Percentiles rank a stretch among this genome's conserved stretches.
Conservation (phyloP, 2,888 invertebrate species). For the Tenthredo livida region DNA sequence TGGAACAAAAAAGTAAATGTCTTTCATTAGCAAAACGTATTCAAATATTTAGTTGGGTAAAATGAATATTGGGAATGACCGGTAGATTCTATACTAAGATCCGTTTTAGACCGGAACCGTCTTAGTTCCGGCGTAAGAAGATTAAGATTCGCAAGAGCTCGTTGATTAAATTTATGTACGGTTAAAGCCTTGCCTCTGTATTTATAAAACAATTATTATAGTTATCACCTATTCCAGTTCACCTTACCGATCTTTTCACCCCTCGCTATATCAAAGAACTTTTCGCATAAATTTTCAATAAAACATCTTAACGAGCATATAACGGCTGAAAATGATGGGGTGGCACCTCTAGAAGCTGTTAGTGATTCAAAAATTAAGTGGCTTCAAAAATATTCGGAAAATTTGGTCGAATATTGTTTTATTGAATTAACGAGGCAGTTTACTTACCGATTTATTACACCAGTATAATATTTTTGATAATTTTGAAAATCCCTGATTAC, state of each 20-base stretch:
- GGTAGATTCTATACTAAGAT: not conserved
- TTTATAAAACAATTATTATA: conserved; percentile 51
- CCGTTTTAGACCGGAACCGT: conserved; percentile 22
- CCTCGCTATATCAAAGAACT: conserved; percentile 60
- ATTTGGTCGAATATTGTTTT: not conserved
- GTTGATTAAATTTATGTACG: conserved; percentile 26
- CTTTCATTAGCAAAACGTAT: conserved; percentile 21
- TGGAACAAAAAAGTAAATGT: conserved; percentile 11
- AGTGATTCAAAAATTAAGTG: conserved; percentile 45
- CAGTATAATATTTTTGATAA: not conserved
- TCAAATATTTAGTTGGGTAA: not conserved
- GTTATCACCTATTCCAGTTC: conserved; percentile 60
- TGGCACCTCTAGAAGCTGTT: conserved; percentile 40
- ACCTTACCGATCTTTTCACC: conserved; percentile 49
- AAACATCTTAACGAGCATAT: conserved; percentile 66
- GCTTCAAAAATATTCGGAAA: conserved; percentile 25
- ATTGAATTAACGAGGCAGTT: not conserved
- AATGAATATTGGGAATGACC: not conserved
- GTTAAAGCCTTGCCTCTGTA: conserved; percentile 29
- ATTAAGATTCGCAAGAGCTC: conserved; percentile 4
- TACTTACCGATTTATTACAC: not conserved
- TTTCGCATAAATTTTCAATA: conserved; percentile 68
- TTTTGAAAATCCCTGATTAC: not conserved
- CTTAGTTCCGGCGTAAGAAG: not conserved
- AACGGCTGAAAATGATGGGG: conserved; percentile 58